These are phyloP conservation scores for Aquatica leii DNA, from an alignment of 2,888 invertebrate species.

Conservation along the genomic window DNA sequence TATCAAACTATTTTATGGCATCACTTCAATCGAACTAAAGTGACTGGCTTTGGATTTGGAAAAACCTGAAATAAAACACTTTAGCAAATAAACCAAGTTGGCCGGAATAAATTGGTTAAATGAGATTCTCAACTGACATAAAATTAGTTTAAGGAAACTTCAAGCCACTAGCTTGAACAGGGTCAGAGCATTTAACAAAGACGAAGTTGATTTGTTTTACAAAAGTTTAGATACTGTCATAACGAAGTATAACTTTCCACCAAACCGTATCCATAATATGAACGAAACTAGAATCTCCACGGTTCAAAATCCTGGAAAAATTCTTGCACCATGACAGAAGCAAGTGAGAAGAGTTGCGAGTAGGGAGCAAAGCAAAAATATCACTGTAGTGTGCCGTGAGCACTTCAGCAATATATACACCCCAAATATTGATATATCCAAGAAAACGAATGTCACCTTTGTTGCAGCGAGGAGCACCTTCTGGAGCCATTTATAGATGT, in stretches of 20 bases:
- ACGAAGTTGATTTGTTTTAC: background rate
- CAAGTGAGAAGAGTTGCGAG: background rate
- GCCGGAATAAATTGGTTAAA: background rate
- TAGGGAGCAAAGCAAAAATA: background rate
- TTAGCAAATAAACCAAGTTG: background rate
- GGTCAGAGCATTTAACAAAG: background rate
- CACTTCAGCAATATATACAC: background rate
- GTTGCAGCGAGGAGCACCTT: background rate
- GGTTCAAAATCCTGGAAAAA: background rate
- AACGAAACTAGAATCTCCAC: background rate
- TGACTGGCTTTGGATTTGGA: background rate
- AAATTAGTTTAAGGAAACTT: background rate
- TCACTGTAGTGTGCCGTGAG: background rate
- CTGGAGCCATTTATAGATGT: slow-evolving; percentile 1
- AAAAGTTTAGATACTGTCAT: background rate
- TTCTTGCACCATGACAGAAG: background rate
- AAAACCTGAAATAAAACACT: background rate
- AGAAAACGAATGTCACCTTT: background rate
- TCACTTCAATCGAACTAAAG: background rate
- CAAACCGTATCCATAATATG: background rate
- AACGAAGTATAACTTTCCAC: background rate
- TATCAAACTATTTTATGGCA: background rate
- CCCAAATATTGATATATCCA: background rate
- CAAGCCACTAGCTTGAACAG: background rate
- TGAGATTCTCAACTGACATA: background rate